Evolutionary conservation across 1,140 invertebrate genomes (phyloP).

Genomic region (Druon quercuslanigerum): DNA sequence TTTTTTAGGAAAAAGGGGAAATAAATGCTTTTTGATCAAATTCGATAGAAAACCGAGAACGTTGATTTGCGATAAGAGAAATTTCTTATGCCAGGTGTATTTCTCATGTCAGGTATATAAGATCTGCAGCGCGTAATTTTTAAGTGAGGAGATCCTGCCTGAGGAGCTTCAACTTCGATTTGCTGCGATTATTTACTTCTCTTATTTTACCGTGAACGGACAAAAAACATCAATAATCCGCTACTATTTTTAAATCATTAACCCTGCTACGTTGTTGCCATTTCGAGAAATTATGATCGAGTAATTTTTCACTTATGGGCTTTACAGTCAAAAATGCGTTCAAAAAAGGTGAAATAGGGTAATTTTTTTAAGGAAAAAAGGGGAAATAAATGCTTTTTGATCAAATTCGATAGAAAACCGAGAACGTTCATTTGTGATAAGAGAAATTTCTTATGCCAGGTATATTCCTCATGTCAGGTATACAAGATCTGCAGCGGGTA

Average conservation of each 20-base stretch:
- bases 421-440: conserved; percentile 63
- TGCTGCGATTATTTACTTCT: conserved; percentile 63
- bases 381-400: too few species aligned
- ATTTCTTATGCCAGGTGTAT: conserved; percentile 52
- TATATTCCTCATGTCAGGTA: conserved; percentile 49
- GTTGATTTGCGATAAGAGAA: conserved; percentile 64
- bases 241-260: conserved; percentile 18
- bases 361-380: too few species aligned
- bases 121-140: conserved; percentile 46
- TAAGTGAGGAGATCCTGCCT: conserved; percentile 35
- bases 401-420: conserved; percentile 28
- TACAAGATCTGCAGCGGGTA: conserved; percentile 50
- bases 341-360: too few species aligned
- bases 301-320: background rate
- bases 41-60: conserved; percentile 42
- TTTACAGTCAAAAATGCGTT: too few species aligned
- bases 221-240: conserved; percentile 15
- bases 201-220: conserved; percentile 54
- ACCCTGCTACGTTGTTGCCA: background rate
- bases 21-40: too few species aligned
- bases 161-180: conserved; percentile 45
- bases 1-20: too few species aligned
- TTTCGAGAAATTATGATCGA: background rate
- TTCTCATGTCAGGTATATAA: conserved; percentile 48
- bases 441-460: conserved; percentile 55